These are phyloP conservation scores for Phrynocephalus vlangalii DNA, from an alignment of 2,797 vertebrate species.

Conservation along the genomic window DNA sequence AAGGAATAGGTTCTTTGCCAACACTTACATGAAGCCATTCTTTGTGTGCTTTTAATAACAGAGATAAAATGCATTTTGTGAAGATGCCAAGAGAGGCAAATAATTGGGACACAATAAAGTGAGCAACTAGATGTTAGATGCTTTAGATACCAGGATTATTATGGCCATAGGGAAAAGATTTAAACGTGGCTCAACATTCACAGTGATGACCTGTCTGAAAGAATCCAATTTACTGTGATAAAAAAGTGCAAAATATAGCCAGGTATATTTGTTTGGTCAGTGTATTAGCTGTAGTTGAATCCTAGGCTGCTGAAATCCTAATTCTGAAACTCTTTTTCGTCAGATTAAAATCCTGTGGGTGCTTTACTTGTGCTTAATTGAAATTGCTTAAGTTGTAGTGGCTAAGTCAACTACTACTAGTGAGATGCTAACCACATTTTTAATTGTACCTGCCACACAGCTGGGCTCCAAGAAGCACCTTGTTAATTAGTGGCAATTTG, in stretches of 20 bases:
- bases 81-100: constrained; percentile 10
- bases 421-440: too few relatives aligned
- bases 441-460: too few relatives aligned
- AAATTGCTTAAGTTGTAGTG: too few relatives aligned
- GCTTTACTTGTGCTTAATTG: too few relatives aligned
- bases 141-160: not conserved
- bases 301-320: not conserved
- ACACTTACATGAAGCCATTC: not conserved
- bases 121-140: not conserved
- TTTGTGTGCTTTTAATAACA: constrained; percentile 25
- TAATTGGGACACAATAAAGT: not conserved
- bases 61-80: not conserved
- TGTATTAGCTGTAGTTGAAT: not conserved
- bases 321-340: not conserved
- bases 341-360: too few relatives aligned
- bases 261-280: not conserved
- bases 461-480: too few relatives aligned
- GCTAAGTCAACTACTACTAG: too few relatives aligned
- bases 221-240: not conserved
- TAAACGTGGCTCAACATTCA: not conserved
- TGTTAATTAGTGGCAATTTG: too few relatives aligned
- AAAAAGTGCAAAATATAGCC: not conserved
- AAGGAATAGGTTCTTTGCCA: constrained; percentile 20
- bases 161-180: not conserved
- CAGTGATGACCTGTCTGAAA: not conserved